Evolutionary conservation across 2,888 invertebrate genomes (phyloP).

Genomic region (Pheosia gnoma): DNA sequence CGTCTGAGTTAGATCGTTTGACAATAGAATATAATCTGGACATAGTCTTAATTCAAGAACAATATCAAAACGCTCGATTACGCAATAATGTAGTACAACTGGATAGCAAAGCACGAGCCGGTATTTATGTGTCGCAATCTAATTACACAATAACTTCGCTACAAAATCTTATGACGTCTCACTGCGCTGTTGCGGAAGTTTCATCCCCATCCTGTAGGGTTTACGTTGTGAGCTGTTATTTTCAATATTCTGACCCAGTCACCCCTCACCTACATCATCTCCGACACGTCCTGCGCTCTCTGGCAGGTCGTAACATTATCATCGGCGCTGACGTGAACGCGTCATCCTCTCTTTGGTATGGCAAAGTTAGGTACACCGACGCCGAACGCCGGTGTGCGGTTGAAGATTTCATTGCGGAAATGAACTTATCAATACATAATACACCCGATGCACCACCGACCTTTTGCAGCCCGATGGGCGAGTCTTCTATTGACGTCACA

Average conservation of each 20-base stretch:
- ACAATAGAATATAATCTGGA: no score
- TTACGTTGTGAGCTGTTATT: neutral
- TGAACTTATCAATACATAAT: neutral
- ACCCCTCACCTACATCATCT: neutral
- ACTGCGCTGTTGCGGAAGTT: no score
- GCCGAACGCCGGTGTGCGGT: neutral
- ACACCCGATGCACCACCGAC: neutral
- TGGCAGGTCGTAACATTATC: neutral
- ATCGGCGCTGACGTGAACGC: conserved; percentile 1
- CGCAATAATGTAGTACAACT: no score
- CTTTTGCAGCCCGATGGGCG: neutral
- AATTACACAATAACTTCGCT: no score
- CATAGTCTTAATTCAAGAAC: no score
- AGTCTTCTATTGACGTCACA: neutral
- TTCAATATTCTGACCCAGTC: neutral
- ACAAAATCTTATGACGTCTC: no score
- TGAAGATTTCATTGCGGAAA: neutral
- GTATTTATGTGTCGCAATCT: no score
- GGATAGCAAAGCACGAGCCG: no score
- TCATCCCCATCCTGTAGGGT: neutral
- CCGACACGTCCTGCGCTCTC: neutral
- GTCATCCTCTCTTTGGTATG: neutral
- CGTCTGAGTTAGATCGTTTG: no score
- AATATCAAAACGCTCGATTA: no score
- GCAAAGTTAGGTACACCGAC: neutral